Percentiles rank a stretch among this genome's conserved stretches.
These are phyloP conservation scores for Clarias magur DNA, from an alignment of 2,113 vertebrate genomes.

Conservation along the genomic window DNA sequence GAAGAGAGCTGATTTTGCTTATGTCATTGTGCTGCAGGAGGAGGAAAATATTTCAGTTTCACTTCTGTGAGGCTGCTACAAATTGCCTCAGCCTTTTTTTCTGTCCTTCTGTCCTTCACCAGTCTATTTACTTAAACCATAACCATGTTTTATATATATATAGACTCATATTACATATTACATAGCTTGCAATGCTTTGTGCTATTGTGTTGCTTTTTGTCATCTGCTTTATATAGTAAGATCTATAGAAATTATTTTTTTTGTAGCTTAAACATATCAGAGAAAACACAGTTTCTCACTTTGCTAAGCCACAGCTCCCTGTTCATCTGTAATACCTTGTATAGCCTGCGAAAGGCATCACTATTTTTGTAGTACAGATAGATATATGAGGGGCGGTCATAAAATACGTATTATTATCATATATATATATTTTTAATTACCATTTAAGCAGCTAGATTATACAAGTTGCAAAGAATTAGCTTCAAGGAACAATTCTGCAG, in stretches of 20 bases:
- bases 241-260: too few relatives aligned
- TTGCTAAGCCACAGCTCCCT: background rate
- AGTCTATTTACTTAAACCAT: background rate
- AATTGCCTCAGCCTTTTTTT: background rate
- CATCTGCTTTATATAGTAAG: background rate
- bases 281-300: constrained; percentile 1
- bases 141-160: background rate
- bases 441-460: too few relatives aligned
- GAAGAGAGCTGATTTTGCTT: background rate
- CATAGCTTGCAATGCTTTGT: background rate
- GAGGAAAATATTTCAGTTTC: background rate
- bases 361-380: background rate
- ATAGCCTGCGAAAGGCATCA: too few relatives aligned
- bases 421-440: too few relatives aligned
- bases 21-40: background rate
- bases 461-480: too few relatives aligned
- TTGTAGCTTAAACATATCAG: background rate
- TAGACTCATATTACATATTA: background rate
- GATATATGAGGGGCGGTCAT: too few relatives aligned
- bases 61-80: background rate
- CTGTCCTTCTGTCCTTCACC: background rate
- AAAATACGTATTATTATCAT: too few relatives aligned
- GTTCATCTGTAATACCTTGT: background rate
- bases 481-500: too few relatives aligned
- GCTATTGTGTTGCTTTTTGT: background rate